Base-by-base conservation (phyloP, 2,888 invertebrate genomes). In the Cheilosia impressa region DNA sequence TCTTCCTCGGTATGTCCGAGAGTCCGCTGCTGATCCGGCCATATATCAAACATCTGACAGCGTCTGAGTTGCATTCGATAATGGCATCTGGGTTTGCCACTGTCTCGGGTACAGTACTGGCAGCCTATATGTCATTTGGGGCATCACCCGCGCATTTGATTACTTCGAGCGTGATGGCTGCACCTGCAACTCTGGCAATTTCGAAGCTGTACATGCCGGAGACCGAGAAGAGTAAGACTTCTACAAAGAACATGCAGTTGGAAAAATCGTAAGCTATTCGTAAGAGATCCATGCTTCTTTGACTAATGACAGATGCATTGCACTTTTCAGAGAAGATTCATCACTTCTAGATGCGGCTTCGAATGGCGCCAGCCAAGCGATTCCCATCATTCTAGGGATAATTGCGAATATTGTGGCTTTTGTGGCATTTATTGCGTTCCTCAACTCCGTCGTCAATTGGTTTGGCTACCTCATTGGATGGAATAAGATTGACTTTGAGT, bases 1-100 rank as follows among this genome's bases (percentile, higher is more conserved):
- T 98, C 34, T 99, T 99, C 90, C 93, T 99, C 19, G 98, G 99
- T 81, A 96, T 96, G 96, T 96, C 96, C 1, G 99, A 99, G 93
- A 96, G 98, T 3, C 96, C 98, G 0, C 92, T 99, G 58, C 91
- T 99, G 72, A 95, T 99, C 73, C 95, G 96, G 89, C 98, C 98
- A 0, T 98, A 98, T 89, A 92, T 99, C 10, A 91, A 94, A n/a
- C 92, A 89, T 41, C 84, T 99, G 91, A 99, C 99, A 0, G 94
- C 95, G 34, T 98, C 98, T 0, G 99, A 99, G 93, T 92, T 99
- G 0, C 98, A 98, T 91, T 96, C 98, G 0, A 94, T 99, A 15
- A 97, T 99, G 97, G 95, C 97, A 0, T 97, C 97, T 0, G 99
- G 99, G 4, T 98, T 98, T 92, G 97, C 98, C 0, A 98, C 98